Conservation (phyloP, 2,888 invertebrate species). For the Platycheirus albimanus region DNA sequence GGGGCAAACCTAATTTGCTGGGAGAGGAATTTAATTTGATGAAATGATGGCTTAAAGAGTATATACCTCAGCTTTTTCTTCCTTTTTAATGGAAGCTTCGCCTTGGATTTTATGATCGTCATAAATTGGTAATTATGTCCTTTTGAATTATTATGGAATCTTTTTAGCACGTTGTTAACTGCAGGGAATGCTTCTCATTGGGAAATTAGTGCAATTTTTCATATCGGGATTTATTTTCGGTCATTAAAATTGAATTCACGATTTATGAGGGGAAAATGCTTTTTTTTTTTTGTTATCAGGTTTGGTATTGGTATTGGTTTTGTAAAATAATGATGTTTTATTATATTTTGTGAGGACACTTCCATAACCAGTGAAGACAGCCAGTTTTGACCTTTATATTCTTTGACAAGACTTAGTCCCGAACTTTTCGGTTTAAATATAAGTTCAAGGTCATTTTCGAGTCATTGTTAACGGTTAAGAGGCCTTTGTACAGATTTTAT, state of each 20-base stretch:
- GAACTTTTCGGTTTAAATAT: no score
- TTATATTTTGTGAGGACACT: no score
- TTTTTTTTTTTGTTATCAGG: conserved; percentile 2
- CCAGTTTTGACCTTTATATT: no score
- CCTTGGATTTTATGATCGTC: conserved; percentile 55
- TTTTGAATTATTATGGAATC: conserved; percentile 37
- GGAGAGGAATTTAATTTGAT: conserved; percentile 23
- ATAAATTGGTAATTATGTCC: conserved; percentile 59
- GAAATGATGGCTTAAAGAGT: conserved; percentile 27
- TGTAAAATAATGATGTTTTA: no score
- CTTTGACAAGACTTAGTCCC: no score
- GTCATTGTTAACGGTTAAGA: no score
- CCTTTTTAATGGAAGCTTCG: conserved; percentile 45
- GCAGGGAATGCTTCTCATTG: background rate
- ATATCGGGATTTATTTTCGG: background rate
- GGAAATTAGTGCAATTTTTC: conserved; percentile 17
- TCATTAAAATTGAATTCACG: conserved; percentile 11
- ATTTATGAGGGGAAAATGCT: conserved; percentile 6
- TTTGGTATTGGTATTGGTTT: no score
- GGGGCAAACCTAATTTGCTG: conserved; percentile 2
- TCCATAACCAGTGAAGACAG: no score
- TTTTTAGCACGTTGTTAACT: conserved; percentile 14
- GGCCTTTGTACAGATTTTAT: no score
- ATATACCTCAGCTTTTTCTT: conserved; percentile 9
- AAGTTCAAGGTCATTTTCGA: no score